A percentile compares a stretch with the other conserved stretches of the same genome.
These are phyloP conservation scores for Caloenas nicobarica DNA, from an alignment of 2,113 vertebrate species.

Conservation along the genomic window DNA sequence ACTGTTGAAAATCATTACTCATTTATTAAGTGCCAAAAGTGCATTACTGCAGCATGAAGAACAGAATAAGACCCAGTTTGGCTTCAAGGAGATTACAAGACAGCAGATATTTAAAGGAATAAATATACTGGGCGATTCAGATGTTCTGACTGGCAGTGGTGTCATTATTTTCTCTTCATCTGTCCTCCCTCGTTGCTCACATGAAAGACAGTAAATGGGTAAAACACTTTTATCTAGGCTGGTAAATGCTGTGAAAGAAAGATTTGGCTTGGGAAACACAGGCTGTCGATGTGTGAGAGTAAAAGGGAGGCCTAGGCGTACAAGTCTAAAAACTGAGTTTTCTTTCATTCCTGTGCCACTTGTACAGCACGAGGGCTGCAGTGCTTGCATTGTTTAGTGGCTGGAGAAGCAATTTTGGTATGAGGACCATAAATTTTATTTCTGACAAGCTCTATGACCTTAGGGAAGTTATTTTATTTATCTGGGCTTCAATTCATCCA, in stretches of 20 bases:
- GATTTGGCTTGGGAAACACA: neutral
- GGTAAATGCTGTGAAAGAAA: neutral
- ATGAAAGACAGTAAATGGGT: neutral
- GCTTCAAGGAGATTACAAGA: conserved; percentile 13
- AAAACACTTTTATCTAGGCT: neutral
- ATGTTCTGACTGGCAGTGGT: neutral
- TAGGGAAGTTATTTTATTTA: conserved; percentile 24
- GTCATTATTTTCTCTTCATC: conserved; percentile 25
- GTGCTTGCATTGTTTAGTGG: neutral
- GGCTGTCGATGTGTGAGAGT: neutral
- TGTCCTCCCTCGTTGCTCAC: neutral
- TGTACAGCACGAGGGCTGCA: neutral
- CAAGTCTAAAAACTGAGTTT: neutral
- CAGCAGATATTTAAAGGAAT: conserved; percentile 11
- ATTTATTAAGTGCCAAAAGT: conserved; percentile 32
- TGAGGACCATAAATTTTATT: neutral
- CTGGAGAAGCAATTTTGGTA: neutral
- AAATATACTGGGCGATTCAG: neutral
- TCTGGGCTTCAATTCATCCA: neutral
- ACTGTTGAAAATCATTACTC: conserved; percentile 2
- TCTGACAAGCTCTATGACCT: neutral
- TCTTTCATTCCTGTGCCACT: neutral
- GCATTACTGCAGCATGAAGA: neutral
- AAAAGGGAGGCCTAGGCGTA: neutral
- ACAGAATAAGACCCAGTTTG: neutral